Evolutionary conservation across 2,113 vertebrate species (phyloP).

Genomic region (Lates calcarifer): DNA sequence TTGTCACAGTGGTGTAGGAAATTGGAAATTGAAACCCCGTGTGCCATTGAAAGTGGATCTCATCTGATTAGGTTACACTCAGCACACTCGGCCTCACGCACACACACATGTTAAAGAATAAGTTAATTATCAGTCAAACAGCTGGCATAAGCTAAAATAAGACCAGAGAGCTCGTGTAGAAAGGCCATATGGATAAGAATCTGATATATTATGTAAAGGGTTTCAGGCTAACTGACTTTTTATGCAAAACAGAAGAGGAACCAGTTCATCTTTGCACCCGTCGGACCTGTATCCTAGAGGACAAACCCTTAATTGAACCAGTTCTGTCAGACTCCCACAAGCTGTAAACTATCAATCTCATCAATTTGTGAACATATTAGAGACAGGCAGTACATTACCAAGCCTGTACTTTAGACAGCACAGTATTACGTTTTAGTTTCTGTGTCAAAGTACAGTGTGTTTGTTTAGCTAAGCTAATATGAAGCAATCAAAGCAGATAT

Average conservation of each 20-base stretch:
- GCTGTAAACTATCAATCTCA: neutral
- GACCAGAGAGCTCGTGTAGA: neutral
- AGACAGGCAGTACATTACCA: neutral
- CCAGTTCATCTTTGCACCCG: neutral
- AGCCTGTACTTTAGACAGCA: too few relatives aligned
- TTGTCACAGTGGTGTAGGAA: neutral
- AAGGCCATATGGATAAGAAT: neutral
- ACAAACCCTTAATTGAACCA: neutral
- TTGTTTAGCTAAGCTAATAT: neutral
- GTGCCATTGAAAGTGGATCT: neutral
- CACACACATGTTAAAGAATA: neutral
- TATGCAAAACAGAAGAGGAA: neutral
- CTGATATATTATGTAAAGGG: slow-evolving; percentile 30
- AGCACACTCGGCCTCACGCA: neutral
- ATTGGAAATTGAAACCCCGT: neutral
- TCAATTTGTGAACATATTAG: neutral
- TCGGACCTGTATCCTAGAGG: neutral
- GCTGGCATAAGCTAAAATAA: neutral
- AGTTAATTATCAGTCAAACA: slow-evolving; percentile 10
- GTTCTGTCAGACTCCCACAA: neutral
- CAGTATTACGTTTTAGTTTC: too few relatives aligned
- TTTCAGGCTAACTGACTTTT: neutral
- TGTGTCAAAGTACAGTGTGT: neutral
- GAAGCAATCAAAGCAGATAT: too few relatives aligned
- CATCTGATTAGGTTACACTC: slow-evolving; percentile 1